A percentile compares a stretch with the other conserved stretches of the same genome.
Conservation (phyloP, 2,888 invertebrate species). For the Thecocarcelia acutangulata region DNA sequence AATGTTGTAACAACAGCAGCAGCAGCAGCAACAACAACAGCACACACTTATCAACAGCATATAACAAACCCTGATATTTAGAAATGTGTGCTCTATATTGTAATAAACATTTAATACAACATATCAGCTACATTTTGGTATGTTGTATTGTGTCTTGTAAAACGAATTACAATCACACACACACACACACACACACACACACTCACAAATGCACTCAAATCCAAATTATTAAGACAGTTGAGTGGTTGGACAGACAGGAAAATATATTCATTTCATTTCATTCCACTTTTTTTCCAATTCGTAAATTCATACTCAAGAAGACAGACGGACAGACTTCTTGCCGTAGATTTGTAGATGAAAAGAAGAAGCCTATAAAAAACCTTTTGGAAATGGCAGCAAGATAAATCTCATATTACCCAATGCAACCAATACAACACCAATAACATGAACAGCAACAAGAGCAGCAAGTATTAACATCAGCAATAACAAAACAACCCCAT, state of each 20-base stretch:
- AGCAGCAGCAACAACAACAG: conserved; percentile 17
- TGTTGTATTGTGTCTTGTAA: background rate
- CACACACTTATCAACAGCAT: conserved; percentile 7
- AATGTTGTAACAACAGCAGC: conserved; percentile 56
- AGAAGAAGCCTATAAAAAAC: conserved; percentile 68
- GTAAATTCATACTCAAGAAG: conserved; percentile 44
- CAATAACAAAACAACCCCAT: conserved; percentile 48
- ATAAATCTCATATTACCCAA: conserved; percentile 69
- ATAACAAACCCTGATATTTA: conserved; percentile 40
- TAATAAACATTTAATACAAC: conserved; percentile 25
- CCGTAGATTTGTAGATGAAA: conserved; percentile 56
- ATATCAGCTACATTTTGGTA: conserved; percentile 20
- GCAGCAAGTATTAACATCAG: background rate
- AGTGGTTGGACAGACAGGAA: conserved; percentile 42
- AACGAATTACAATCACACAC: too few relatives aligned
- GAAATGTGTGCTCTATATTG: conserved; percentile 62
- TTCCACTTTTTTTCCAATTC: conserved; percentile 17
- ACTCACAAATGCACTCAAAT: background rate
- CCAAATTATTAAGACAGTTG: conserved; percentile 37
- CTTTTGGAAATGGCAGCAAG: conserved; percentile 63
- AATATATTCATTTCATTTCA: conserved; percentile 44
- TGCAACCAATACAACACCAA: conserved; percentile 29
- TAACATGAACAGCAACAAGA: conserved; percentile 22
- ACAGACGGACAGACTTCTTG: background rate
- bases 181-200: background rate